Evolutionary conservation across 2,888 invertebrate species (phyloP).

Genomic region (Eupithecia vulgata): DNA sequence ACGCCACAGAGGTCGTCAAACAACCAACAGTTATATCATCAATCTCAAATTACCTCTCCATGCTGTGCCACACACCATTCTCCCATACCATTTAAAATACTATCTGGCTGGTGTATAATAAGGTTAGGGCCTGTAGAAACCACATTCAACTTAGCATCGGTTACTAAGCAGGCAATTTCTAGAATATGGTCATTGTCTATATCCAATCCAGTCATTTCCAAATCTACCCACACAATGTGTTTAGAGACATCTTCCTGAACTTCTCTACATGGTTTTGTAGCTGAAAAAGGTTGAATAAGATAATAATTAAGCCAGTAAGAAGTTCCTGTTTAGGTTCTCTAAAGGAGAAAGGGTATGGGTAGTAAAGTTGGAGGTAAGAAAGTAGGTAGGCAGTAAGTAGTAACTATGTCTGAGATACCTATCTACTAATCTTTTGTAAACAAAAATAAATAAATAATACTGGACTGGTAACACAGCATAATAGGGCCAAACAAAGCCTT

Average conservation of each 20-base stretch:
- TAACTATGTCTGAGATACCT: background rate
- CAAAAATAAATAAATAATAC: no score
- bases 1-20: no score
- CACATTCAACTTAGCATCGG: slow-evolving; percentile 90
- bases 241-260: slow-evolving; percentile 55
- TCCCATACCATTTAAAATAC: slow-evolving; percentile 89
- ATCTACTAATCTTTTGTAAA: background rate
- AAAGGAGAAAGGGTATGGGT: background rate
- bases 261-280: slow-evolving; percentile 5
- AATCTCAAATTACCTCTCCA: slow-evolving; percentile 83
- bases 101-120: slow-evolving; percentile 90
- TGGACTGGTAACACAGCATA: no score
- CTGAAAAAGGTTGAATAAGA: slow-evolving; percentile 15
- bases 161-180: slow-evolving; percentile 95
- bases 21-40: no score
- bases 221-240: slow-evolving; percentile 89
- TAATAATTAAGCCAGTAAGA: background rate
- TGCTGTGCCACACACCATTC: slow-evolving; percentile 94
- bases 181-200: slow-evolving; percentile 90
- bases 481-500: no score
- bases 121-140: slow-evolving; percentile 90
- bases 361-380: background rate
- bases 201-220: slow-evolving; percentile 96
- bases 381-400: background rate
- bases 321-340: background rate